A percentile compares a stretch with the other conserved stretches of the same genome.
These are phyloP conservation scores for Epizoanthus illoricatus DNA, from an alignment of 92 coral and sea anemone genomes.

Conservation along the genomic window DNA sequence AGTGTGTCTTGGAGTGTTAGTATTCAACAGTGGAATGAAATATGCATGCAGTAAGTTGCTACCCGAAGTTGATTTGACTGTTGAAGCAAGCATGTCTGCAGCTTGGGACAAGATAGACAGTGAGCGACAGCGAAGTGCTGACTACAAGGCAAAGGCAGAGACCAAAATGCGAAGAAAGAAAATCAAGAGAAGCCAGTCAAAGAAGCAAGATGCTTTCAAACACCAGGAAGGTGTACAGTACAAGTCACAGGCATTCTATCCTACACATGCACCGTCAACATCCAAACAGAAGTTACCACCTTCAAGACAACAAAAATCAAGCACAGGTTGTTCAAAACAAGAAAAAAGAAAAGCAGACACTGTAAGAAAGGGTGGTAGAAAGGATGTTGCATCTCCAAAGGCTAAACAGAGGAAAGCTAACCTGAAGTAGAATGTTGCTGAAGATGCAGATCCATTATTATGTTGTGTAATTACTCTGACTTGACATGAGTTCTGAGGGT, in stretches of 20 bases:
- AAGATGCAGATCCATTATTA: no score
- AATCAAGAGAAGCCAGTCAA: slow-evolving; percentile 35
- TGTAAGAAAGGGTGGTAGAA: no score
- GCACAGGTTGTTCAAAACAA: no score
- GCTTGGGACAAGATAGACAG: slow-evolving; percentile 41
- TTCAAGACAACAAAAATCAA: no score
- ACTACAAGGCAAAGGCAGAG: slow-evolving; percentile 17
- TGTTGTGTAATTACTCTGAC: no score
- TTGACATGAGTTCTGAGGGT: no score
- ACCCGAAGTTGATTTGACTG: slow-evolving; percentile 23
- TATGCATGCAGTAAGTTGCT: slow-evolving; percentile 27
- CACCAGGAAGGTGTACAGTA: slow-evolving; percentile 52
- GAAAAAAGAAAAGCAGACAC: no score
- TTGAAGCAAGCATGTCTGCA: slow-evolving; percentile 17
- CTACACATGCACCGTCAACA: no score
- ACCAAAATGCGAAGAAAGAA: slow-evolving; percentile 26
- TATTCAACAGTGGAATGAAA: slow-evolving; percentile 45
- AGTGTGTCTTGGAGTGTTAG: slow-evolving; percentile 42
- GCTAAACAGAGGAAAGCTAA: no score
- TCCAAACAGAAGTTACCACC: no score
- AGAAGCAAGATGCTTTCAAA: slow-evolving; percentile 49
- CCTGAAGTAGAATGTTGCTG: no score
- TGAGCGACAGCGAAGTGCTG: slow-evolving; percentile 17
- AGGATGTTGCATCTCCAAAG: no score
- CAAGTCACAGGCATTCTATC: slow-evolving; percentile 45